Evolutionary conservation across 92 coral and sea anemone genomes (phyloP).

Genomic region (Parazoanthus darwini): DNA sequence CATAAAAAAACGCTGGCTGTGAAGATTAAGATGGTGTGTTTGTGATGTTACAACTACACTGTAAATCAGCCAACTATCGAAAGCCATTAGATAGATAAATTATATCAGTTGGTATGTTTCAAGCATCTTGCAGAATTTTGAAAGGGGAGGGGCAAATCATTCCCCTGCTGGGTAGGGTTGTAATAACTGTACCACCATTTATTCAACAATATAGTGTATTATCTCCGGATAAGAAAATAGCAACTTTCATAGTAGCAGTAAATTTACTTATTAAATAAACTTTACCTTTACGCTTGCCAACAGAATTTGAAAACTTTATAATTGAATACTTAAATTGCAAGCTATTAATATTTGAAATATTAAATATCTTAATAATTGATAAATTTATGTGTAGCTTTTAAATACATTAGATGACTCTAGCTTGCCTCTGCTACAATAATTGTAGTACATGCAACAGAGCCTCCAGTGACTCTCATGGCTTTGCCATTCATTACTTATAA

Average conservation of each 20-base stretch:
- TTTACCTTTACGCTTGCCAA: slow-evolving; percentile 2
- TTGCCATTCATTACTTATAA: background rate
- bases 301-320: background rate
- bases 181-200: background rate
- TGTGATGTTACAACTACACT: too few relatives aligned
- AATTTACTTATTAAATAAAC: slow-evolving; percentile 12
- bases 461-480: background rate
- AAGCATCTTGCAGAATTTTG: too few relatives aligned
- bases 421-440: background rate
- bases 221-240: background rate
- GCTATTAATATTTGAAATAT: background rate
- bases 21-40: too few relatives aligned
- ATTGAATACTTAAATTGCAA: background rate
- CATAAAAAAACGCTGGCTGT: too few relatives aligned
- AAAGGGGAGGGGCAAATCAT: background rate
- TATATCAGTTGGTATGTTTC: too few relatives aligned
- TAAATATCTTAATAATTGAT: too few relatives aligned
- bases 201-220: background rate
- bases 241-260: background rate
- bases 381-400: background rate
- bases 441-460: background rate
- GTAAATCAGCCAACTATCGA: too few relatives aligned
- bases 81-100: too few relatives aligned
- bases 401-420: background rate
- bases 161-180: background rate